Evolutionary conservation across 2,888 invertebrate species (phyloP), one percentile per base, ranked within the genome.

Genomic region (Trichacis sp.): DNA sequence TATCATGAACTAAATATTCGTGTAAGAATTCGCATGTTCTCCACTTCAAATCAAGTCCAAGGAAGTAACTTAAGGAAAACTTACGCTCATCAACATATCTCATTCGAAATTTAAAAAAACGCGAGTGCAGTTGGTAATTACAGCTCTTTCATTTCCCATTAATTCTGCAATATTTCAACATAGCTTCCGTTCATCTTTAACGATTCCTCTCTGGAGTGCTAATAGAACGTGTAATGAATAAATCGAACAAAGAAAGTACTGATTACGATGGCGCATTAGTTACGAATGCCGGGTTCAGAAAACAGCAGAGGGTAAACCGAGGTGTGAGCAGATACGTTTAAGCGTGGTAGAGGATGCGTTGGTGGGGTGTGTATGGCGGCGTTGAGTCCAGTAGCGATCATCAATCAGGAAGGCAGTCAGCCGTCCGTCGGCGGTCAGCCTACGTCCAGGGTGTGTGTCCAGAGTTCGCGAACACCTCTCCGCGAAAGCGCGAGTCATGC

Each of bases 381-480:
- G 70, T 73, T 76, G 78, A 79, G 81, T 80, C 81, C 82, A 75
- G 80, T 79, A 77, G 83, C 77, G 81, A 82, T 83, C 83, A 81
- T 83, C 83, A 78, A 78, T 78, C 79, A 79, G 78, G 73, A 77
- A 76, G 73, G 77, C 77, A 76, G 78, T 78, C 79, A 76, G 76
- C 77, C 79, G 77, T 80, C 78, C 71, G 74, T 74, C 80, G 81
- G 78, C 76, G 79, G 79, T 75, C 73, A 73, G 75, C 76, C n/a
- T 70, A 73, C 73, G 75, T 77, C 74, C 76, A 77, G 70, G 72
- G 73, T 72, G 77, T 72, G 72, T 65, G 55, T 59, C 58, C 72
- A 71, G 68, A 73, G 73, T 74, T 74, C 82, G 82, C 71, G 70
- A 72, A 64, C 64, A 68, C 62, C 68, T 62, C 62, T 48, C 47